phyloP scores from a whole-genome alignment of 1,140 invertebrate genomes.

The Macrocentrus cingulum region DNA sequence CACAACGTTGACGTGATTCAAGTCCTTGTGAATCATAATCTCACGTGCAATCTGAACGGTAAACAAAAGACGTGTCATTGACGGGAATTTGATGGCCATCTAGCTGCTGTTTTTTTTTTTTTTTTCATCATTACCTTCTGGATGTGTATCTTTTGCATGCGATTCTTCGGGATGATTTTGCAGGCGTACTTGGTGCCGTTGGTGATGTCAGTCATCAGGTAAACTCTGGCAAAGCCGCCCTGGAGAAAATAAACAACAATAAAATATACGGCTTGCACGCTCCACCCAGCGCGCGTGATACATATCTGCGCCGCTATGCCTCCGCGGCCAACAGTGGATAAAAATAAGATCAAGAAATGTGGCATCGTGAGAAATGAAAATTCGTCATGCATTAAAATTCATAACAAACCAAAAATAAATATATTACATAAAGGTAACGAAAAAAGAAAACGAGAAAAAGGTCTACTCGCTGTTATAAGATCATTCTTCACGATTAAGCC shows the following conservation, averaged over 20 bases:
- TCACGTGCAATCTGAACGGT: conserved; percentile 61
- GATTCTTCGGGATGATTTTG: conserved; percentile 73
- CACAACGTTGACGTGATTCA: conserved; percentile 72
- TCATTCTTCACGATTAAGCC: conserved; percentile 2
- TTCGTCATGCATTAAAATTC: neutral
- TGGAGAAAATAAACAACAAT: conserved; percentile 45
- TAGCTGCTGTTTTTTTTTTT: no score
- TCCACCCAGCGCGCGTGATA: neutral
- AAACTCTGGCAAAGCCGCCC: conserved; percentile 76
- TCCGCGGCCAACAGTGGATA: neutral
- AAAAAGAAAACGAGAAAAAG: neutral
- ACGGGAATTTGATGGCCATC: neutral
- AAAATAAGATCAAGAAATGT: neutral
- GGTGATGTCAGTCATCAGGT: conserved; percentile 67
- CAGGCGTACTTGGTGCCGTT: conserved; percentile 69
- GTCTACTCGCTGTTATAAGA: neutral
- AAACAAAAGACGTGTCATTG: neutral
- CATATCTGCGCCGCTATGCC: neutral
- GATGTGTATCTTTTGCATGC: conserved; percentile 69
- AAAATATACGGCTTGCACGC: neutral
- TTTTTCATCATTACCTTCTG: no score
- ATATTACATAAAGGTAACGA: neutral
- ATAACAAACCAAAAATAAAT: conserved; percentile 21
- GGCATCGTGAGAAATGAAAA: neutral
- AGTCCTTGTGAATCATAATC: conserved; percentile 69